Evolutionary conservation across 2,113 vertebrate genomes (phyloP).

Genomic region (Notarius quadriscutis): DNA sequence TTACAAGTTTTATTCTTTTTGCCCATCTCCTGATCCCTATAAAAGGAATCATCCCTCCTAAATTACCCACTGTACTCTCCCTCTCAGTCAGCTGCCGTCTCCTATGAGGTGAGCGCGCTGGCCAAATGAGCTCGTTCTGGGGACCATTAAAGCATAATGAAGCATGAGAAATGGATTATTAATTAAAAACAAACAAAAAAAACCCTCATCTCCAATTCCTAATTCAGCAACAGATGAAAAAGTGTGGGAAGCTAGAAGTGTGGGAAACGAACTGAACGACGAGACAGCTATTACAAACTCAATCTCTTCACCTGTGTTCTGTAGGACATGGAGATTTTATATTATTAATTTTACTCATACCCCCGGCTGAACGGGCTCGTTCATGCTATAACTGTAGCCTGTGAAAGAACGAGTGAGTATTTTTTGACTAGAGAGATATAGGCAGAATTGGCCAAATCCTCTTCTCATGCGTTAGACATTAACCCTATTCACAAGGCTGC

Average conservation of each 20-base stretch:
- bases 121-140: conserved; percentile 54
- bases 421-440: neutral
- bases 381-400: neutral
- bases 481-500: too few relatives aligned
- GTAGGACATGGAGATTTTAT: too few relatives aligned
- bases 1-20: neutral
- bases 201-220: conserved; percentile 22
- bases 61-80: conserved; percentile 41
- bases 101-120: conserved; percentile 19
- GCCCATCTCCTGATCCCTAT: neutral
- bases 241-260: neutral
- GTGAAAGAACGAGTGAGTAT: neutral
- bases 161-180: conserved; percentile 49
- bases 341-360: neutral
- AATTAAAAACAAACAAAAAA: conserved; percentile 46
- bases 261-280: conserved; percentile 36
- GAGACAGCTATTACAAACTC: conserved; percentile 36
- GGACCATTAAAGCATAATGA: conserved; percentile 56
- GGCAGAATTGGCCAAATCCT: neutral
- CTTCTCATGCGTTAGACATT: too few relatives aligned
- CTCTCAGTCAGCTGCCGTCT: conserved; percentile 38
- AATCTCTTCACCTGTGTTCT: conserved; percentile 28
- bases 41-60: conserved; percentile 28
- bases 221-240: neutral
- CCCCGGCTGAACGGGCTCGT: neutral